Conservation (phyloP, 64 coral and sea anemone genomes). For the Stylophora pistillata region DNA sequence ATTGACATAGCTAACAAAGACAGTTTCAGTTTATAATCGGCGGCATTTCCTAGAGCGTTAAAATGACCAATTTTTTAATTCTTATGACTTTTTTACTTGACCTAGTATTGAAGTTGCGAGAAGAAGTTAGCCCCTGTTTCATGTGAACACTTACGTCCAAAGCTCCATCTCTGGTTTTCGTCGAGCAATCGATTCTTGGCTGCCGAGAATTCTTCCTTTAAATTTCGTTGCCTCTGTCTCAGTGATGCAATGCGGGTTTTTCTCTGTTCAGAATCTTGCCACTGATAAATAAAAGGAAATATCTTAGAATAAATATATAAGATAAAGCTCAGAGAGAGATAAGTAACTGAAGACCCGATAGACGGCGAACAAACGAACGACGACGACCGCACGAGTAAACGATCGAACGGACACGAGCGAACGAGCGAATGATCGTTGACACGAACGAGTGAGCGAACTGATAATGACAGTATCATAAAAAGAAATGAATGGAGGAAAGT, state of each 20-base stretch:
- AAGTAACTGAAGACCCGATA: no score
- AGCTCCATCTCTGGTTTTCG: slow-evolving; percentile 93
- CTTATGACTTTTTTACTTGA: not conserved
- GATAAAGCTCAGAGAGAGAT: no score
- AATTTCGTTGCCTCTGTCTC: slow-evolving; percentile 60
- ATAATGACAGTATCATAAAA: not conserved
- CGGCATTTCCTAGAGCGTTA: not conserved
- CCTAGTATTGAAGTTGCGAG: not conserved
- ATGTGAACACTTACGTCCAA: slow-evolving; percentile 59
- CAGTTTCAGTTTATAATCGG: not conserved
- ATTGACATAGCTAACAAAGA: no score
- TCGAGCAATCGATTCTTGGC: slow-evolving; percentile 81
- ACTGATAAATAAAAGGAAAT: slow-evolving; percentile 22
- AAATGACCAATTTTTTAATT: not conserved
- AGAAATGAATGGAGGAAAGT: no score
- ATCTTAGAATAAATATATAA: not conserved
- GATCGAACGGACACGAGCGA: no score
- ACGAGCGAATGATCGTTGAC: no score
- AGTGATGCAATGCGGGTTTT: slow-evolving; percentile 51
- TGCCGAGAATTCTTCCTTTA: slow-evolving; percentile 76
- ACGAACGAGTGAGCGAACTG: no score
- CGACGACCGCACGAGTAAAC: no score
- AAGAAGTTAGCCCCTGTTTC: not conserved
- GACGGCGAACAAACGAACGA: no score
- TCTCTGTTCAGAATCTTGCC: slow-evolving; percentile 65